Conservation (phyloP, 2,113 vertebrate species). For the Hemibagrus wyckioides region DNA sequence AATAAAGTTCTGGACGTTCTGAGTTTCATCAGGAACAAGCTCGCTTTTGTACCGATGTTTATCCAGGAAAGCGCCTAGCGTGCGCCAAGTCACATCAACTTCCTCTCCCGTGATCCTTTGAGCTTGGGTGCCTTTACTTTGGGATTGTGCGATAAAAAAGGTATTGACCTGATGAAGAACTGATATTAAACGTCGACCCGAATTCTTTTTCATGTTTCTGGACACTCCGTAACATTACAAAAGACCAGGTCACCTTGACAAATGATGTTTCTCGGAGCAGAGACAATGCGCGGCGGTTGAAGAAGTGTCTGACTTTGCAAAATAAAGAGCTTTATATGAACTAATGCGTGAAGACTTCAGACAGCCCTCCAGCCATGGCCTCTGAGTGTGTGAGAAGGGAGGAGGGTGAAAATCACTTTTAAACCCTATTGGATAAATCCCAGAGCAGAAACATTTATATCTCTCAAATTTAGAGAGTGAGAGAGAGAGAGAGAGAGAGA, state of each 20-base stretch:
- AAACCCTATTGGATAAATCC: constrained; percentile 40
- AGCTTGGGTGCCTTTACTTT: constrained; percentile 21
- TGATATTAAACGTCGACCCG: constrained; percentile 29
- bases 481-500: too few species aligned
- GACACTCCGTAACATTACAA: neutral
- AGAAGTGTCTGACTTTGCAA: constrained; percentile 27
- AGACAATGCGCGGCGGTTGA: neutral
- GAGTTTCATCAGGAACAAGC: constrained; percentile 73
- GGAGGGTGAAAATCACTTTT: constrained; percentile 39
- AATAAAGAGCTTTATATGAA: constrained; percentile 51
- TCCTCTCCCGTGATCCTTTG: constrained; percentile 50
- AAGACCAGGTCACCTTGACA: neutral
- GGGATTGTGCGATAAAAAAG: constrained; percentile 44
- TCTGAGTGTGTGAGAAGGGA: constrained; percentile 33
- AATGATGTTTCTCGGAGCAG: neutral
- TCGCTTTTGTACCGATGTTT: constrained; percentile 75
- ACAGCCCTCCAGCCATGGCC: constrained; percentile 28
- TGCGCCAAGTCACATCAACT: constrained; percentile 42
- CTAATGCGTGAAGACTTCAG: constrained; percentile 50
- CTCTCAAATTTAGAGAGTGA: neutral
- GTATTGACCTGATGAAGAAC: constrained; percentile 4
- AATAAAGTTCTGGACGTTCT: constrained; percentile 68
- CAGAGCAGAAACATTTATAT: neutral
- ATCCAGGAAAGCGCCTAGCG: constrained; percentile 58
- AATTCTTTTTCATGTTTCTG: neutral